These are phyloP conservation scores for Bradynema listronoti DNA, from an alignment of 1,140 invertebrate genomes.

Conservation along the genomic window DNA sequence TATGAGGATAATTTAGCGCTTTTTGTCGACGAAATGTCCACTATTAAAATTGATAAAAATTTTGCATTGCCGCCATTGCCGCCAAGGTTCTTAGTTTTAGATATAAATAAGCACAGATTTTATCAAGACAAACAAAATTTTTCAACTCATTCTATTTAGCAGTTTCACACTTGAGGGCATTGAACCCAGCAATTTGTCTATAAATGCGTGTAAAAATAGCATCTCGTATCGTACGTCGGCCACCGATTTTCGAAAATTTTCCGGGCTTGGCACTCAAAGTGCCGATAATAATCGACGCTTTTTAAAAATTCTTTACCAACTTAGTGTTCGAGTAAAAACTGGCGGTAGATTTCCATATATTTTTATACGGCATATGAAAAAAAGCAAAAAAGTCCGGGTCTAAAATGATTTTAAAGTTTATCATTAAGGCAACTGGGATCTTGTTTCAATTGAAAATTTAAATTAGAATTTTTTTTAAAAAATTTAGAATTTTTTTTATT, in stretches of 20 bases:
- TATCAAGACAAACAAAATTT: no score
- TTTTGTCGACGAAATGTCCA: constrained; percentile 32
- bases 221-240: no score
- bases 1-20: constrained; percentile 39
- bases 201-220: no score
- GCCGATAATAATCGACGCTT: constrained; percentile 16
- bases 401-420: background rate
- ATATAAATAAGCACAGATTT: no score
- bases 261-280: no score
- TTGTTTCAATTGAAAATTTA: no score
- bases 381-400: no score
- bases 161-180: constrained; percentile 16
- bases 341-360: constrained; percentile 20
- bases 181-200: constrained; percentile 14
- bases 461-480: no score
- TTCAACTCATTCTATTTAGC: background rate
- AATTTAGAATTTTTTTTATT: constrained; percentile 3
- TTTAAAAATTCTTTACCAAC: constrained; percentile 21
- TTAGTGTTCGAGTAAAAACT: constrained; percentile 22
- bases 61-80: constrained; percentile 35
- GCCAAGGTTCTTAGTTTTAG: constrained; percentile 25
- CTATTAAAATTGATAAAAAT: constrained; percentile 36
- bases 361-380: no score
- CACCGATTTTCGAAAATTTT: no score
- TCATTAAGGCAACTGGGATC: no score